Base-by-base conservation (phyloP, 1,140 invertebrate species). In the Diploscapter pachys region DNA sequence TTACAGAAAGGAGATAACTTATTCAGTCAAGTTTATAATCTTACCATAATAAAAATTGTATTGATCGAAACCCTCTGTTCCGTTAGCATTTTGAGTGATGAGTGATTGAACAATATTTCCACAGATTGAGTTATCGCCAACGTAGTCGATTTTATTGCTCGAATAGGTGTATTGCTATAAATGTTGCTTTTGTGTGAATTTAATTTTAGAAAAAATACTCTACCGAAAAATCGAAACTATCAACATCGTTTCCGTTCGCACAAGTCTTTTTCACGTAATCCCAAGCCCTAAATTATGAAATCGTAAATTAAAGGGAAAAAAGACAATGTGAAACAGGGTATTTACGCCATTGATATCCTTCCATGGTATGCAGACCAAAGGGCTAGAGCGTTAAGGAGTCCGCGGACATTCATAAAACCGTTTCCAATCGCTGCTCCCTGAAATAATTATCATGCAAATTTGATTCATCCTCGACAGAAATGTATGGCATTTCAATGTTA, bases 331-430 rank as follows among this genome's bases (percentile, higher is more conserved):
- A 5, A 56, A 4, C 5, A 51, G 48, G 48, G 2, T 61, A 73
- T 65, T 73, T 68, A 78, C 77, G 72, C 62, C 9, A 65, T 62
- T 31, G 68, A 71, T 8, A 79, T 56, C 63, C 75, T 71, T n/a
- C 69, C 77, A 54, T 78, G 77, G 53, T 78, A 78, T 3, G 63
- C 59, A 53, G 70, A 69, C 77, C 77, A 78, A 5, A 77, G 64
- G 54, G 77, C 76, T 70, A 77, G 63, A 8, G 77, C 64, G 52
- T 78, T 78, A 48, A 54, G 62, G 11, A 79, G 63, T 4, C 61
- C 51, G 2, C 63, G 48, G n/a, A 78, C 75, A 64, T 78, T 62
- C 77, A 78, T 78, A 55, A 72, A 78, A 31, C 77, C 77, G 70
- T 78, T 78, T 64, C 77, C 77, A 63, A 78, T 78, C 0, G 76